These are phyloP conservation scores for Narcine bancroftii DNA, from an alignment of 2,113 vertebrate species.

Conservation along the genomic window DNA sequence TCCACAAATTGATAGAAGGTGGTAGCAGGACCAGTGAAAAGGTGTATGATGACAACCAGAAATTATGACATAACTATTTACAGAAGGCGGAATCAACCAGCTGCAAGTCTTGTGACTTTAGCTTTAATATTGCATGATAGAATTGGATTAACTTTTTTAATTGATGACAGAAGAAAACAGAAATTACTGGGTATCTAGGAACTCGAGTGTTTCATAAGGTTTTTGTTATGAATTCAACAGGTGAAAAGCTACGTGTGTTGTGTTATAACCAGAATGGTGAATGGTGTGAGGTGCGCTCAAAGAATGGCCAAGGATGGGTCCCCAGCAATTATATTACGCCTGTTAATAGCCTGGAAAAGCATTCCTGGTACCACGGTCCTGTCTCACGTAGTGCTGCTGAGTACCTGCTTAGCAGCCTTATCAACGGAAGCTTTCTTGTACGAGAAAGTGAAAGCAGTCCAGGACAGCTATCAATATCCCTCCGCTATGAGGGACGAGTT, in stretches of 20 bases:
- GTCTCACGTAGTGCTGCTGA: conserved; percentile 93
- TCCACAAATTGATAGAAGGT: neutral
- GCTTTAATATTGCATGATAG: neutral
- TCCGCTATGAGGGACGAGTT: conserved; percentile 92
- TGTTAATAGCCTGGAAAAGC: conserved; percentile 96
- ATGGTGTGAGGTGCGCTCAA: conserved; percentile 96
- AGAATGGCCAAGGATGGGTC: conserved; percentile 97
- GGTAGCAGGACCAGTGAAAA: neutral
- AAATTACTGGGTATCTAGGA: neutral
- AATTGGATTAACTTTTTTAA: neutral
- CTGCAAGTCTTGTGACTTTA: neutral
- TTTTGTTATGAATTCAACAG: conserved; percentile 48
- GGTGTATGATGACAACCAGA: neutral
- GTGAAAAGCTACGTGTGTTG: conserved; percentile 91
- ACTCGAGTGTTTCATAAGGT: neutral
- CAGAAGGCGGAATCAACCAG: neutral
- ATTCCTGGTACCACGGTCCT: conserved; percentile 96
- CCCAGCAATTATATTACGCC: conserved; percentile 98
- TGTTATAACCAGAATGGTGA: conserved; percentile 98
- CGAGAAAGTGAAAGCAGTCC: conserved; percentile 98
- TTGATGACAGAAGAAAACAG: neutral
- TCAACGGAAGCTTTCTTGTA: conserved; percentile 96
- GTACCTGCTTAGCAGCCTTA: conserved; percentile 90
- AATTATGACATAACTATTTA: neutral
- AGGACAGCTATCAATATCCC: conserved; percentile 90